phyloP scores from a whole-genome alignment of 2,888 invertebrate species.

The Pyrocoelia pectoralis region DNA sequence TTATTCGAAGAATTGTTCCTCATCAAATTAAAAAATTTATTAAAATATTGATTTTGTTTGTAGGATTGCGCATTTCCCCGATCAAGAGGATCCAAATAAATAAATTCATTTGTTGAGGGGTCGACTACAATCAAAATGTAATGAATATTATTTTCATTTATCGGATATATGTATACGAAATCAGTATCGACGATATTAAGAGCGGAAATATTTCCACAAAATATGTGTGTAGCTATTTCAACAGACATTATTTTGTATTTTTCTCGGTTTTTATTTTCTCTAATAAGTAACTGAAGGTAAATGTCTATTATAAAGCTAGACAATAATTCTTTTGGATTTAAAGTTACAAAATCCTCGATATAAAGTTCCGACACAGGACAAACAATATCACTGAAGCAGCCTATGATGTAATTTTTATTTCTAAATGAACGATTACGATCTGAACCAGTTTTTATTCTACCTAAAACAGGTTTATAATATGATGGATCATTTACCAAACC shows the following conservation, averaged over 20 bases:
- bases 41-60: too few species aligned
- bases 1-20: too few species aligned
- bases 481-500: background rate
- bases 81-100: too few species aligned
- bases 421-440: background rate
- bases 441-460: background rate
- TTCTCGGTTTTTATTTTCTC: background rate
- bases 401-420: slow-evolving; percentile 4
- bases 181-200: background rate
- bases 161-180: background rate
- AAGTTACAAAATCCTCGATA: slow-evolving; percentile 2
- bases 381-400: background rate
- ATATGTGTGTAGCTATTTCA: background rate
- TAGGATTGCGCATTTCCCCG: too few species aligned
- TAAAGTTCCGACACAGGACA: background rate
- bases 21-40: too few species aligned
- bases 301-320: slow-evolving; percentile 6
- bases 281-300: background rate
- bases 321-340: background rate
- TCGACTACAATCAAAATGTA: background rate
- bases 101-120: too few species aligned
- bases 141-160: slow-evolving; percentile 3
- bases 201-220: background rate
- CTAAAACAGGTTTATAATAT: slow-evolving; percentile 1
- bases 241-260: slow-evolving; percentile 3